Evolutionary conservation across 2,113 vertebrate species (phyloP).

Genomic region (Accipiter virgatus): DNA sequence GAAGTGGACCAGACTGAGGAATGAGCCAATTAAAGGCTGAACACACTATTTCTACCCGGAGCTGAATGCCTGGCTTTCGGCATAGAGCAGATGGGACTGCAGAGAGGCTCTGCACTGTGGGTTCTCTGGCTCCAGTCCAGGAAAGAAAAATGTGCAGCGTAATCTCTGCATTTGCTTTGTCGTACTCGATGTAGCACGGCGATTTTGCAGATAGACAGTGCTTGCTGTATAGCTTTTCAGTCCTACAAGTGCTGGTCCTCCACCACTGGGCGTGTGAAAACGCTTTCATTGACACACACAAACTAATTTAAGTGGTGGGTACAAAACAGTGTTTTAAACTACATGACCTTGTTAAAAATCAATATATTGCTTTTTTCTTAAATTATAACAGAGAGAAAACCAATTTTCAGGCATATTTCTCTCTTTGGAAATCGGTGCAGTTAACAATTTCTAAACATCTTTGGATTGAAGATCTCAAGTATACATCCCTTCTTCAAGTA

Average conservation of each 20-base stretch:
- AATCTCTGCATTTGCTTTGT: not conserved
- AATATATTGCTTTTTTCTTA: not conserved
- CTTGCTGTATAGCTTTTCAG: not conserved
- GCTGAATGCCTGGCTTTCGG: accelerated
- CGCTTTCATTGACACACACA: not conserved
- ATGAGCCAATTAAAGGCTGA: not conserved
- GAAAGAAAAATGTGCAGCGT: not conserved
- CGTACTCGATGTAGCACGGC: too few species aligned
- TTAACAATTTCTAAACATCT: not conserved
- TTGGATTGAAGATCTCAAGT: not conserved
- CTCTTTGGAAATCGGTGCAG: not conserved
- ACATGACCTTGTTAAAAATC: not conserved
- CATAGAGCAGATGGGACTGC: not conserved
- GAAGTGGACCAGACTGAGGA: not conserved
- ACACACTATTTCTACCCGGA: not conserved
- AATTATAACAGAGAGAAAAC: not conserved
- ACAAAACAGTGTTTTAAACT: not conserved
- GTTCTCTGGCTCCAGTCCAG: not conserved
- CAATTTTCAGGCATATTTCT: not conserved
- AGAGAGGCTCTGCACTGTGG: not conserved
- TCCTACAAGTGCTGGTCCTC: not conserved
- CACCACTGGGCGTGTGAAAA: not conserved
- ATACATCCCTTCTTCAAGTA: not conserved
- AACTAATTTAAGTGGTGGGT: not conserved
- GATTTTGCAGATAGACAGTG: not conserved